Percentiles rank a stretch among this genome's conserved stretches.
phyloP scores from a whole-genome alignment of 2,797 vertebrate species.

The Naso thynnoides region DNA sequence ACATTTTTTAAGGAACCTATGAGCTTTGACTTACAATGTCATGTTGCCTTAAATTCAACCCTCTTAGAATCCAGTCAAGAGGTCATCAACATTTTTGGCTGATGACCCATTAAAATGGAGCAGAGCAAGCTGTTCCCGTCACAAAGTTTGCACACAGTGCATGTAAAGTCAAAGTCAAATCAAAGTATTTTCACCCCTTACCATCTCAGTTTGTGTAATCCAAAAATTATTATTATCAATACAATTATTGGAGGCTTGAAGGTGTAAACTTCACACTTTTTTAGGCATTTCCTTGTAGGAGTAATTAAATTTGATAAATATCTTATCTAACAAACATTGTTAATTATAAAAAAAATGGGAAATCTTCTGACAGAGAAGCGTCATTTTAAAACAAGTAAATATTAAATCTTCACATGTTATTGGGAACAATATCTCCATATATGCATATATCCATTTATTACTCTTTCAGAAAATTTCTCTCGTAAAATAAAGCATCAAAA shows the following conservation, averaged over 20 bases:
- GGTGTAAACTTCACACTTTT: background rate
- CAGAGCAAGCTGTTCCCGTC: background rate
- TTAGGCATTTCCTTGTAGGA: background rate
- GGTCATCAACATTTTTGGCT: background rate
- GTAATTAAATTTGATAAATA: background rate
- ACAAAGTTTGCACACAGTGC: background rate
- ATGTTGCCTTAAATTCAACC: no score
- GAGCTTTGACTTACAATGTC: no score
- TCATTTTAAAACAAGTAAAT: no score
- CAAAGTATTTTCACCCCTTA: background rate
- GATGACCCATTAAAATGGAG: slow-evolving; percentile 4
- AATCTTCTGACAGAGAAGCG: no score
- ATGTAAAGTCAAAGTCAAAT: background rate
- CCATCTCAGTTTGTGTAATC: background rate
- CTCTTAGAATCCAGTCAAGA: background rate
- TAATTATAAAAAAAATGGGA: no score
- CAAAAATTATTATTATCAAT: background rate
- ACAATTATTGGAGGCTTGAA: background rate
- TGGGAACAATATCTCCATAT: no score
- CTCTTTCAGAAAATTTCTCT: no score
- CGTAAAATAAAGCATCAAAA: background rate
- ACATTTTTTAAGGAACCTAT: no score
- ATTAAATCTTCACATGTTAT: no score
- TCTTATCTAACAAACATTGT: no score
- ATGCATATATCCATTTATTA: no score